Percentiles rank a stretch among this genome's conserved stretches.
phyloP scores from a whole-genome alignment of 2,113 vertebrate genomes.

The Planiliza haematocheilus region DNA sequence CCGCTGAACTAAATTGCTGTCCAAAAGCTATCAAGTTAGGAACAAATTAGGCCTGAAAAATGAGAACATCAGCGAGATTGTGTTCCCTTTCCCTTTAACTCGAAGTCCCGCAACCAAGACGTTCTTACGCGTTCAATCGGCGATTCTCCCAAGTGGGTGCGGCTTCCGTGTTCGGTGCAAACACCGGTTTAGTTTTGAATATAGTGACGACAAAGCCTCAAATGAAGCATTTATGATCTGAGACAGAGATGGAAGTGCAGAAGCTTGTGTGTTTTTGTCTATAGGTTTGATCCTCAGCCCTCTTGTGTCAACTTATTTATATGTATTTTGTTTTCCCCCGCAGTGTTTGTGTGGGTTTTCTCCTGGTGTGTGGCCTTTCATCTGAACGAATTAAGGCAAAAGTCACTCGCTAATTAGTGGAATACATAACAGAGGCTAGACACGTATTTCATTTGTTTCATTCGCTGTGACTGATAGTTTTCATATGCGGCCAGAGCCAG shows the following conservation, averaged over 20 bases:
- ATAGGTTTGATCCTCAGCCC: slow-evolving; percentile 10
- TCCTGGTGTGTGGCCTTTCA: slow-evolving; percentile 38
- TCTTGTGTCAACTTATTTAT: slow-evolving; percentile 13
- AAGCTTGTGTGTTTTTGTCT: neutral
- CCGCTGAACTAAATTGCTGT: slow-evolving; percentile 54
- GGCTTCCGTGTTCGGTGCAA: slow-evolving; percentile 7
- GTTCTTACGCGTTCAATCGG: slow-evolving; percentile 3
- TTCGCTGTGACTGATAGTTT: slow-evolving; percentile 32
- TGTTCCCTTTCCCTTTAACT: slow-evolving; percentile 35
- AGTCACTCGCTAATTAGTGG: slow-evolving; percentile 31
- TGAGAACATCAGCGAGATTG: slow-evolving; percentile 38
- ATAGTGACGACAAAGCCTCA: slow-evolving; percentile 49
- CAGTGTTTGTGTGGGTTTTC: slow-evolving; percentile 32
- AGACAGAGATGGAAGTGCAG: slow-evolving; percentile 12
- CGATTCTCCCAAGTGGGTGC: slow-evolving; percentile 15
- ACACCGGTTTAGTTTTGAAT: slow-evolving; percentile 19
- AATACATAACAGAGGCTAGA: slow-evolving; percentile 11
- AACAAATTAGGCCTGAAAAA: slow-evolving; percentile 61
- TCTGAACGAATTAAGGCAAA: slow-evolving; percentile 31
- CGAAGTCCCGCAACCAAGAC: slow-evolving; percentile 12
- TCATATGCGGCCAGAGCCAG: neutral
- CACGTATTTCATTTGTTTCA: slow-evolving; percentile 29
- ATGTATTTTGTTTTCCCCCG: slow-evolving; percentile 2
- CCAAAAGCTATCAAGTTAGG: slow-evolving; percentile 60
- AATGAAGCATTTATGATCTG: slow-evolving; percentile 45